Conservation (phyloP, 1,140 invertebrate genomes). For the Ooceraea biroi region DNA sequence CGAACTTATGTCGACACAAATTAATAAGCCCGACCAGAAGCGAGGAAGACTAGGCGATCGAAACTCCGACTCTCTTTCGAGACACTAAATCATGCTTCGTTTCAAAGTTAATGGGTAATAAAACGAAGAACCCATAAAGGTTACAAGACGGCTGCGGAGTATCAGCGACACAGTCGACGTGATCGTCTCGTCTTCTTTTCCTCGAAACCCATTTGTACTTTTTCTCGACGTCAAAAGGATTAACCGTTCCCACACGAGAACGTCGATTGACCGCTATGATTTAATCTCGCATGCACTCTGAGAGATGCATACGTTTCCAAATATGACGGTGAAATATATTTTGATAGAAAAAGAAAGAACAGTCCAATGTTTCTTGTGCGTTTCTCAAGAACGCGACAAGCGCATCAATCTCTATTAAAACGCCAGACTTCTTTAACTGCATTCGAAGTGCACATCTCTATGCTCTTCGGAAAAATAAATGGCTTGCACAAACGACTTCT, state of each 20-base stretch:
- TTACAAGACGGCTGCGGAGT: conserved; percentile 39
- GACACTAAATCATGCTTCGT: conserved; percentile 26
- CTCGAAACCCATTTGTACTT: conserved; percentile 22
- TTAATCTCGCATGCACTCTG: not conserved
- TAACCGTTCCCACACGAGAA: conserved; percentile 28
- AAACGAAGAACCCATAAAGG: conserved; percentile 49
- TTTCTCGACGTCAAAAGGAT: conserved; percentile 41
- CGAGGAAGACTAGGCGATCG: conserved; percentile 13
- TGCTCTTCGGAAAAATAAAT: no score
- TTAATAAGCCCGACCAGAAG: not conserved
- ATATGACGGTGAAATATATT: no score
- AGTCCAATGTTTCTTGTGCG: no score
- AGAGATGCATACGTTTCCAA: not conserved
- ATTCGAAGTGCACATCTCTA: no score
- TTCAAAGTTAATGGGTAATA: conserved; percentile 62
- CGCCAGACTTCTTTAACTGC: no score
- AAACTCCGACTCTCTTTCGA: not conserved
- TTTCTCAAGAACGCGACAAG: no score
- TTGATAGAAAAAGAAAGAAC: no score
- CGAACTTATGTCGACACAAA: conserved; percentile 6
- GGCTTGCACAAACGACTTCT: no score
- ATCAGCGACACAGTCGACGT: conserved; percentile 28
- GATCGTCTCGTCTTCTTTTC: conserved; percentile 50
- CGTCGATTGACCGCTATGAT: not conserved
- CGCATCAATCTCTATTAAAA: no score